phyloP scores from a whole-genome alignment of 2,113 vertebrate genomes.

The Neodon shergylaensis region DNA sequence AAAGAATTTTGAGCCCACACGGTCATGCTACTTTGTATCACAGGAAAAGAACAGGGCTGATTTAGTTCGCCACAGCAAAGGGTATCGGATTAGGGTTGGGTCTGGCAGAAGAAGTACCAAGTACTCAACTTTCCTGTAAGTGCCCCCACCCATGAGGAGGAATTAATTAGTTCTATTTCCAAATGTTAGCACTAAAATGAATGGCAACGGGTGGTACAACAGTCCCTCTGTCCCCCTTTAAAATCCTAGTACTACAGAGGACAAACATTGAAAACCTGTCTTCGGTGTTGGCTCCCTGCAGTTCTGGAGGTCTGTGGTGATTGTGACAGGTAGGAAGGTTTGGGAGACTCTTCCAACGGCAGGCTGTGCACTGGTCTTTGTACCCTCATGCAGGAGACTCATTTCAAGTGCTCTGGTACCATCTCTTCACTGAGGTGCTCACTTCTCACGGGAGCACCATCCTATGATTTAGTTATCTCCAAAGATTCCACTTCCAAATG shows the following conservation, averaged over 20 bases:
- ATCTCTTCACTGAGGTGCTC: too few relatives aligned
- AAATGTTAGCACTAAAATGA: too few relatives aligned
- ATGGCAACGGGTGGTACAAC: too few relatives aligned
- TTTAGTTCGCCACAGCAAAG: conserved; percentile 20
- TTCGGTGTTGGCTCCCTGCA: accelerated
- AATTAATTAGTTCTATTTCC: background rate
- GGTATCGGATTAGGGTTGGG: background rate
- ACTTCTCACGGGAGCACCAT: background rate
- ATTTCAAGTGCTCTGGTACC: background rate
- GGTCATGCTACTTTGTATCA: background rate
- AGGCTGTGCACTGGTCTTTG: background rate
- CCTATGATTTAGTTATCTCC: background rate
- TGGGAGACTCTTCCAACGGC: too few relatives aligned
- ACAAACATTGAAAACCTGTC: background rate
- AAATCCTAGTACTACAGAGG: background rate
- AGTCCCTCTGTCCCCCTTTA: background rate
- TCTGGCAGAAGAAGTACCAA: background rate
- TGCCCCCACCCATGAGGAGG: background rate
- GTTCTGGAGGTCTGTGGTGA: background rate
- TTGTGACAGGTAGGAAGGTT: background rate
- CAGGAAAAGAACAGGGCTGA: background rate
- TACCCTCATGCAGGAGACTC: background rate
- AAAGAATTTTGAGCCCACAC: background rate
- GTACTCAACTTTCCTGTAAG: background rate
- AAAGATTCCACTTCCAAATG: background rate